A percentile compares a stretch with the other conserved stretches of the same genome.
Evolutionary conservation across 2,797 vertebrate genomes (phyloP).

Genomic region (Novumbra hubbsi): DNA sequence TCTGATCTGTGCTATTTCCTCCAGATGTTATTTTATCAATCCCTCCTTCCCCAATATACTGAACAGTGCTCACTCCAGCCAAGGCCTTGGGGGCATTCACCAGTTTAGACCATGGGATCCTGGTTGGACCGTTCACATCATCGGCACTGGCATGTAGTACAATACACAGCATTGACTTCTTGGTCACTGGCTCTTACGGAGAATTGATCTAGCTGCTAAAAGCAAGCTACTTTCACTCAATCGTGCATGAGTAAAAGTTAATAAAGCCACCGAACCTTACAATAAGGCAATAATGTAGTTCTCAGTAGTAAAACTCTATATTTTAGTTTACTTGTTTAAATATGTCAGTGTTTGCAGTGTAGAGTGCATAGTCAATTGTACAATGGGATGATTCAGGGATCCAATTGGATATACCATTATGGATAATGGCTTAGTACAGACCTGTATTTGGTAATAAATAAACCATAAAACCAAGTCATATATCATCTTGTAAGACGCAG

Average conservation of each 20-base stretch:
- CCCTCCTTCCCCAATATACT: conserved; percentile 50
- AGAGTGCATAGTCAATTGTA: conserved; percentile 13
- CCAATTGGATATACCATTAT: conserved; percentile 14
- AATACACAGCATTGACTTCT: conserved; percentile 72
- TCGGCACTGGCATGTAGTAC: conserved; percentile 64
- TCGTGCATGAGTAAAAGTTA: conserved; percentile 65
- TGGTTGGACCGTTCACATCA: conserved; percentile 57
- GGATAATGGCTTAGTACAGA: conserved; percentile 19
- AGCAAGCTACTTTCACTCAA: conserved; percentile 69
- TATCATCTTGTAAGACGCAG: conserved; percentile 40
- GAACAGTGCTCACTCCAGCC: conserved; percentile 53
- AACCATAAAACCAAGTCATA: conserved; percentile 44
- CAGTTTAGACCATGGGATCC: conserved; percentile 50
- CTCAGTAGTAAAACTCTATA: conserved; percentile 34
- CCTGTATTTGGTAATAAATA: conserved; percentile 52
- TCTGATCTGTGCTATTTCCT: conserved; percentile 65
- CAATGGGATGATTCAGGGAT: conserved; percentile 11
- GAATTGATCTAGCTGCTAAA: conserved; percentile 67
- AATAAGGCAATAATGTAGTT: conserved; percentile 52
- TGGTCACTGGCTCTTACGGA: conserved; percentile 48
- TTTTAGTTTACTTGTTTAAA: conserved; percentile 38
- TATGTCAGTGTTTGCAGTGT: conserved; percentile 2
- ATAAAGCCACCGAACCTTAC: conserved; percentile 56
- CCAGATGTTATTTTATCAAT: conserved; percentile 56
- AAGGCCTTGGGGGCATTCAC: conserved; percentile 53